Conservation (phyloP, 2,888 invertebrate species). For the Ypsolopha scabrella region DNA sequence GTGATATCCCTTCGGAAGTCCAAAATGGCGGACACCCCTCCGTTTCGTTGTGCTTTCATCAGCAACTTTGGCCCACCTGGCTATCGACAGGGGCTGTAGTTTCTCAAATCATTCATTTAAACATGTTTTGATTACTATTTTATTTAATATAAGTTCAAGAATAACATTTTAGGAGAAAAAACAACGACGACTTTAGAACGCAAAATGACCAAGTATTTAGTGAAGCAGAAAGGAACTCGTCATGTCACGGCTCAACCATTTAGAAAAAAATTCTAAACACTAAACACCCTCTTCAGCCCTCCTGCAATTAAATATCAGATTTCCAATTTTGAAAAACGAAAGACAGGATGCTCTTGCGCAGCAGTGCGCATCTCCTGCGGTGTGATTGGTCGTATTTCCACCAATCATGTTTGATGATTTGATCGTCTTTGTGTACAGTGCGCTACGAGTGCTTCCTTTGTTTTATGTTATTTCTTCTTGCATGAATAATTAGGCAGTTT, state of each 20-base stretch:
- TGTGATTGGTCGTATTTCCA: conserved; percentile 11
- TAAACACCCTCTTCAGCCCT: neutral
- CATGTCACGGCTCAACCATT: neutral
- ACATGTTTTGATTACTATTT: neutral
- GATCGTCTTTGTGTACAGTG: conserved; percentile 10
- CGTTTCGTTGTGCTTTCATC: conserved; percentile 13
- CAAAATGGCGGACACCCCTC: conserved; percentile 31
- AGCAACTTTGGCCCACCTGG: conserved; percentile 6
- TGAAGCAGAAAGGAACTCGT: no score
- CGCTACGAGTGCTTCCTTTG: conserved; percentile 10
- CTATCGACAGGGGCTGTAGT: conserved; percentile 1
- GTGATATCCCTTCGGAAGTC: conserved; percentile 20
- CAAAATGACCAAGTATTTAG: no score
- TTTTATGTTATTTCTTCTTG: neutral
- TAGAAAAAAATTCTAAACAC: neutral
- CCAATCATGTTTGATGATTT: conserved; percentile 8
- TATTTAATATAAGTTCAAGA: neutral
- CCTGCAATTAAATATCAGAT: conserved; percentile 11
- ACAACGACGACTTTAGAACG: no score
- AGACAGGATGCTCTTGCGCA: conserved; percentile 17
- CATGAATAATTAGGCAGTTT: neutral
- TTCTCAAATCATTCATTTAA: neutral
- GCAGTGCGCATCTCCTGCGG: conserved; percentile 17
- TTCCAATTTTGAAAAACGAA: conserved; percentile 12
- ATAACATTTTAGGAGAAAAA: neutral